A percentile compares a stretch with the other conserved stretches of the same genome.
These are phyloP conservation scores for Brachionus rotundiformis DNA, from an alignment of 1,140 invertebrate genomes.

Conservation along the genomic window DNA sequence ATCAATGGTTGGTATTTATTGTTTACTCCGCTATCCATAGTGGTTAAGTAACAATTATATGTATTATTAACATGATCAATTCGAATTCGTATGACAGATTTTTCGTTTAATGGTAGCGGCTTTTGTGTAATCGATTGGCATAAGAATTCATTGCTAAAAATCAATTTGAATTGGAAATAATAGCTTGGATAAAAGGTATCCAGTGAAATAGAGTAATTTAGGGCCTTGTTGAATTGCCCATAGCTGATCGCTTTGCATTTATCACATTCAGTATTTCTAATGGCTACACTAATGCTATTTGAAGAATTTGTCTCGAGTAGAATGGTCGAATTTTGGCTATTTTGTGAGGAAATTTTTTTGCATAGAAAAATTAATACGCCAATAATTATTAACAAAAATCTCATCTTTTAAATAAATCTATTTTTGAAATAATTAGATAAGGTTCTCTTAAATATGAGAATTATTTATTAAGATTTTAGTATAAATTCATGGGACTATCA, in stretches of 20 bases:
- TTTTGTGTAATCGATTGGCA: neutral
- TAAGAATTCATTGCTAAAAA: neutral
- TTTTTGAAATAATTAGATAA: neutral
- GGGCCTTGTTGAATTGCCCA: neutral
- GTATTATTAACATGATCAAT: neutral
- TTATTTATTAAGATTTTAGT: neutral
- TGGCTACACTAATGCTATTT: neutral
- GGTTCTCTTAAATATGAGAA: no score
- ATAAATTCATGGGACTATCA: neutral
- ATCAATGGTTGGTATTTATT: neutral
- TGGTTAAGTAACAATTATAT: neutral
- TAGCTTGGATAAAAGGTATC: slow-evolving; percentile 17
- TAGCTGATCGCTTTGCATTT: neutral
- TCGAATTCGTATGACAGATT: neutral
- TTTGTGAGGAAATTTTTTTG: neutral
- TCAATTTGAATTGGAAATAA: neutral
- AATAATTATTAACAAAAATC: neutral
- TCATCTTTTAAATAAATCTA: neutral
- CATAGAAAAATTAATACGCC: neutral
- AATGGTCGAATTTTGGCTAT: neutral
- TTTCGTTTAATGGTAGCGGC: neutral
- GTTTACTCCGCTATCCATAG: neutral
- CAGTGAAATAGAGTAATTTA: neutral
- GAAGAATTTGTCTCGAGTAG: neutral
- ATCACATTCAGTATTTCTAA: neutral